Evolutionary conservation across 2,797 vertebrate species (phyloP).

Genomic region (Enteromius argenteus): DNA sequence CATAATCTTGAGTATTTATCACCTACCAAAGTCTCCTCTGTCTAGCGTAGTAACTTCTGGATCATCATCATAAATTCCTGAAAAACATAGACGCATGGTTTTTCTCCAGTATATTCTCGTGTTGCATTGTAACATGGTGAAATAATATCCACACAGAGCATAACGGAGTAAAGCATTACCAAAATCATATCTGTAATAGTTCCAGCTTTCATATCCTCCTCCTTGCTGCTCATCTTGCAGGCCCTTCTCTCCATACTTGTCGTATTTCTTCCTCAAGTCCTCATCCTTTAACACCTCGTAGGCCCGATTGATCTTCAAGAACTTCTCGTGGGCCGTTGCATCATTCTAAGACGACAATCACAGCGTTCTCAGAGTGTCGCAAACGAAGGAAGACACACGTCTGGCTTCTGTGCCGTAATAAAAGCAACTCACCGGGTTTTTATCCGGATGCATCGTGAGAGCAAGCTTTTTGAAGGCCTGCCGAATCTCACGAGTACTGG

Average conservation of each 20-base stretch:
- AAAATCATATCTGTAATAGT: slow-evolving; percentile 95
- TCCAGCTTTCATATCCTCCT: slow-evolving; percentile 96
- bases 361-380: background rate
- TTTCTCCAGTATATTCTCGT: background rate
- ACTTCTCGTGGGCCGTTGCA: slow-evolving; percentile 90
- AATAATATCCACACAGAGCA: background rate
- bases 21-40: slow-evolving; percentile 95
- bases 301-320: slow-evolving; percentile 93
- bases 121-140: background rate
- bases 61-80: slow-evolving; percentile 98
- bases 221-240: slow-evolving; percentile 87
- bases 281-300: slow-evolving; percentile 98
- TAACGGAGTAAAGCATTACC: slow-evolving; percentile 71
- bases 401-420: background rate
- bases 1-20: background rate
- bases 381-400: background rate
- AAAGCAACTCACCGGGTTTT: slow-evolving; percentile 87
- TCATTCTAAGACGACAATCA: slow-evolving; percentile 81
- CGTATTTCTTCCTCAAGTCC: slow-evolving; percentile 95
- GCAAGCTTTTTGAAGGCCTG: slow-evolving; percentile 97
- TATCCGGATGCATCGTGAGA: slow-evolving; percentile 95
- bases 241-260: slow-evolving; percentile 97
- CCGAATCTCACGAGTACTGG: slow-evolving; percentile 91
- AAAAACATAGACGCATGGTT: slow-evolving; percentile 28
- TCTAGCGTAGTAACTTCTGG: slow-evolving; percentile 95